phyloP scores from a whole-genome alignment of 2,797 vertebrate genomes.

The Florisuga fusca region DNA sequence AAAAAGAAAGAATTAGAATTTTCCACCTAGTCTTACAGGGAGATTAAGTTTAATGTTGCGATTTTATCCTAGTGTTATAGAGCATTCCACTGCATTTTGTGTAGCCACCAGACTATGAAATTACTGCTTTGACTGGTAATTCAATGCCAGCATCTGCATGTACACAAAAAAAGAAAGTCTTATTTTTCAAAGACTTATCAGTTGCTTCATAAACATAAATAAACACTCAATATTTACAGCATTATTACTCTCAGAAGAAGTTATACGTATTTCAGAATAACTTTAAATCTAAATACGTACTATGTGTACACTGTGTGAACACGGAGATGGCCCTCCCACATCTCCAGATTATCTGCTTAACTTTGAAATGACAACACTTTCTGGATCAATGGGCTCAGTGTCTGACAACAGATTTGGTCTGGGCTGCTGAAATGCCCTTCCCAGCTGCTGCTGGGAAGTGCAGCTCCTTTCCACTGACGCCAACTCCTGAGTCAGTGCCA shows the following conservation, averaged over 20 bases:
- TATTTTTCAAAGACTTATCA: neutral
- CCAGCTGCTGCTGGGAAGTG: constrained; percentile 50
- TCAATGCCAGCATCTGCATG: neutral
- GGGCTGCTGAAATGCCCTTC: constrained; percentile 18
- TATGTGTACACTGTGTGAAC: neutral
- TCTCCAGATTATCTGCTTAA: constrained; percentile 45
- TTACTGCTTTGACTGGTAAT: neutral
- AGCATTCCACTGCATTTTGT: neutral
- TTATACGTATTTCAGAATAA: neutral
- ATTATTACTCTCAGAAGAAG: neutral
- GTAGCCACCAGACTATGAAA: neutral
- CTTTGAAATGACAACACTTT: constrained; percentile 51
- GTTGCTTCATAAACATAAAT: neutral
- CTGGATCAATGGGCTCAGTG: constrained; percentile 18
- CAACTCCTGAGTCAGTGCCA: neutral
- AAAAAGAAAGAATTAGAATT: neutral
- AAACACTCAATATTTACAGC: neutral
- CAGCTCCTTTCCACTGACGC: neutral
- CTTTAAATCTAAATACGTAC: neutral
- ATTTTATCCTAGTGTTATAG: neutral
- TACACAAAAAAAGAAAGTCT: neutral
- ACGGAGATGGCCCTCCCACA: neutral
- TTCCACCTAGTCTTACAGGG: neutral
- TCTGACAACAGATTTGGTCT: neutral
- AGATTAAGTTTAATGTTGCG: neutral